phyloP scores from a whole-genome alignment of 2,113 vertebrate species.

The Physeter macrocephalus region DNA sequence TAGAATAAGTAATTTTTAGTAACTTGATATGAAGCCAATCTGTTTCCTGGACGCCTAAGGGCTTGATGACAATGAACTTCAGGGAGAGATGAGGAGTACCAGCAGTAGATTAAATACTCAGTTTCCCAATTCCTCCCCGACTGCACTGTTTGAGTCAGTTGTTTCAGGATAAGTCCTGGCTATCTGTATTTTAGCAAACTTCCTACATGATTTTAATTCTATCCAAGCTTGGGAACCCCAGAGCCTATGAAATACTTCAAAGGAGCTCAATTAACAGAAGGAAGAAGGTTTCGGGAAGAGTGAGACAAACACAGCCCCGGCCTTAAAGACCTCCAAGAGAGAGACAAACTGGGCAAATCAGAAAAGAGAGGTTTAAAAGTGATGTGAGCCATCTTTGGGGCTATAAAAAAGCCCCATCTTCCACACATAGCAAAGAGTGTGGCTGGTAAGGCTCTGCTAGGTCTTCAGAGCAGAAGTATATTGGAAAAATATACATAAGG shows the following conservation, averaged over 20 bases:
- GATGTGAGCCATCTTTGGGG: not conserved
- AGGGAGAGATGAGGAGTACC: not conserved
- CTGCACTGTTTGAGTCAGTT: not conserved
- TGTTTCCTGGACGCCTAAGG: not conserved
- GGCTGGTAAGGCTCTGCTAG: not conserved
- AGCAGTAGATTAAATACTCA: not conserved
- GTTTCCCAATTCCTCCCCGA: not conserved
- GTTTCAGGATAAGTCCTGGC: not conserved
- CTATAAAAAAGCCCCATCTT: not conserved
- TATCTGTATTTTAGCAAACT: not conserved
- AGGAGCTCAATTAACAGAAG: not conserved
- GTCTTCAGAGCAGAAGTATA: not conserved
- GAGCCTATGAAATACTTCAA: not conserved
- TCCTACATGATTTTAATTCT: not conserved
- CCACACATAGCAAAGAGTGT: rapidly evolving
- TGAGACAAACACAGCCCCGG: not conserved
- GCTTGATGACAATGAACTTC: not conserved
- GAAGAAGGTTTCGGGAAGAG: not conserved
- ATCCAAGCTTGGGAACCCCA: not conserved
- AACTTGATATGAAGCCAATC: not conserved
- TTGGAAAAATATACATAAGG: not conserved
- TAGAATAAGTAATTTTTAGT: not conserved
- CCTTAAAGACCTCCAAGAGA: not conserved
- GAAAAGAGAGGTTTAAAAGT: not conserved
- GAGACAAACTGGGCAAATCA: not conserved